phyloP scores from a whole-genome alignment of 2,113 vertebrate genomes.

The Trogon surrucura region DNA sequence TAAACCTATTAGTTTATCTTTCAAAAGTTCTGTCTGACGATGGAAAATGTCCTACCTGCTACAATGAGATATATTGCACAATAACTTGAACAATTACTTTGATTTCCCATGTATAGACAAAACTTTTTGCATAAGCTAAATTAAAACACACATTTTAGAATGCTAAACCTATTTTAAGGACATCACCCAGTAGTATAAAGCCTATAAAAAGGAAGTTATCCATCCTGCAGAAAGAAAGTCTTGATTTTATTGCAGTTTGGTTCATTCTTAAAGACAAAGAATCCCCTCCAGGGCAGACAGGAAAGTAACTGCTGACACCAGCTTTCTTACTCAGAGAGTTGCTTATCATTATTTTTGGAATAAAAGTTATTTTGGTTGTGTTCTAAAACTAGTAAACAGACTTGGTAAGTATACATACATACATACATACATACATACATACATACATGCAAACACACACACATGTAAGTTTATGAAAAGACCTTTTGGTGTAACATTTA shows the following conservation, averaged over 20 bases:
- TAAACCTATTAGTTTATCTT: neutral
- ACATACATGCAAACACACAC: neutral
- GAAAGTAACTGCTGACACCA: neutral
- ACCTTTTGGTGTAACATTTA: neutral
- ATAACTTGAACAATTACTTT: neutral
- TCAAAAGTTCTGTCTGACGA: neutral
- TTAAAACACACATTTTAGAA: neutral
- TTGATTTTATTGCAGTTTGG: neutral
- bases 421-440: neutral
- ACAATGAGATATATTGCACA: neutral
- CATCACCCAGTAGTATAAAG: neutral
- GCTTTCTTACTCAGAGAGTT: neutral
- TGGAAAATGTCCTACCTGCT: neutral
- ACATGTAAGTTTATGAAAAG: neutral
- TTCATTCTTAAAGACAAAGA: constrained; percentile 16
- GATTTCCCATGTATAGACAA: neutral
- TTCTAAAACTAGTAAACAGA: neutral
- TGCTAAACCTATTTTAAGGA: neutral
- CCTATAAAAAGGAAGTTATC: neutral
- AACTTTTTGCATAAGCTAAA: neutral
- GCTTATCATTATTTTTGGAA: neutral
- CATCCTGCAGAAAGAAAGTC: neutral
- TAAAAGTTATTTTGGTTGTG: neutral
- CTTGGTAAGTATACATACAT: neutral
- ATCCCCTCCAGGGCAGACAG: neutral